Evolutionary conservation across 2,888 invertebrate genomes (phyloP).

Genomic region (Lamellibrachia satsuma): DNA sequence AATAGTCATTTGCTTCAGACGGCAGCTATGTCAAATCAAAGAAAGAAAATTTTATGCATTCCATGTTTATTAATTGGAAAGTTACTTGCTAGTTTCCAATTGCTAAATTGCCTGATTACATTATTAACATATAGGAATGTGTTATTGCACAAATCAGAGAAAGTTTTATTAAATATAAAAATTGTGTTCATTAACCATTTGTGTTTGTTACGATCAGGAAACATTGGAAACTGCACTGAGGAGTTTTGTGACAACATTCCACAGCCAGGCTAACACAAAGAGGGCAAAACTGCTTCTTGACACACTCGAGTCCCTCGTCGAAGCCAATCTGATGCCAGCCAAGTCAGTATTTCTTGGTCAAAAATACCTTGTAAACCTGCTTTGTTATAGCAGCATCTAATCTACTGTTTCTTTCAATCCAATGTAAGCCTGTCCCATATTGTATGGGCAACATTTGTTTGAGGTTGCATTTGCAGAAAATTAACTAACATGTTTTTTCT

Average conservation of each 20-base stretch:
- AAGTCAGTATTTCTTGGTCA: slow-evolving; percentile 69
- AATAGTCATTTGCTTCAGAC: too few relatives aligned
- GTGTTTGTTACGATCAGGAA: slow-evolving; percentile 67
- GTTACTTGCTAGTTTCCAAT: too few relatives aligned
- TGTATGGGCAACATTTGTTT: neutral
- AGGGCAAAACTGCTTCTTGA: slow-evolving; percentile 80
- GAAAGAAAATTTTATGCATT: too few relatives aligned
- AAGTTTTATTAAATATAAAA: neutral
- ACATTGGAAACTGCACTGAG: slow-evolving; percentile 80
- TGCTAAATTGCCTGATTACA: too few relatives aligned
- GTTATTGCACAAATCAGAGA: neutral
- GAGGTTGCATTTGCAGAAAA: too few relatives aligned
- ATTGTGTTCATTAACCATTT: neutral
- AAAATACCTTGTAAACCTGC: neutral
- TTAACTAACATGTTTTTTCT: too few relatives aligned
- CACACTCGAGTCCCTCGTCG: slow-evolving; percentile 80
- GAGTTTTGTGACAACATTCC: slow-evolving; percentile 79
- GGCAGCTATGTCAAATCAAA: too few relatives aligned
- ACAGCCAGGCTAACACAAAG: slow-evolving; percentile 78
- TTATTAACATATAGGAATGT: too few relatives aligned
- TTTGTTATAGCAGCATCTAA: neutral
- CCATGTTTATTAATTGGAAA: too few relatives aligned
- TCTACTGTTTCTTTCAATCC: neutral
- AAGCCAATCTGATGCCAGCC: slow-evolving; percentile 78
- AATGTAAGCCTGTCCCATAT: neutral